Percentiles rank a stretch among this genome's conserved stretches.
phyloP scores from a whole-genome alignment of 2,888 invertebrate genomes.

The Ormyrus thymus region DNA sequence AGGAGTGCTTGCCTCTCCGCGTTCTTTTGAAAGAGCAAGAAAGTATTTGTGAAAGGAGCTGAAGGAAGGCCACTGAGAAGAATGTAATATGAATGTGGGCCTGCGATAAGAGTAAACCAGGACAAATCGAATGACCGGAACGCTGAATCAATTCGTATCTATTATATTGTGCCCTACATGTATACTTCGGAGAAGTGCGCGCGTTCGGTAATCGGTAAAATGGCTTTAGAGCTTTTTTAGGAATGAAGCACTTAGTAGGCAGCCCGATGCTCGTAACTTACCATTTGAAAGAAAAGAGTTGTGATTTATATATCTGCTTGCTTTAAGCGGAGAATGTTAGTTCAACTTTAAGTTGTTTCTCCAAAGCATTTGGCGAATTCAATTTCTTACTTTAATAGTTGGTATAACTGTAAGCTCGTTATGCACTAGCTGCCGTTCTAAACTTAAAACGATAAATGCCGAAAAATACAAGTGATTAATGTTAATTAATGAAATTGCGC shows the following conservation, averaged over 20 bases:
- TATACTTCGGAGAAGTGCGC: background rate
- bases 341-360: too few relatives aligned
- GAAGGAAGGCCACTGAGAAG: background rate
- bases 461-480: background rate
- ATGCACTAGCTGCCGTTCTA: too few relatives aligned
- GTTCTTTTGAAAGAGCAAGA: constrained; percentile 37
- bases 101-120: constrained; percentile 58
- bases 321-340: too few relatives aligned
- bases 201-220: constrained; percentile 62
- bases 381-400: too few relatives aligned
- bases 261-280: constrained; percentile 10
- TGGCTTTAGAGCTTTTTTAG: constrained; percentile 57
- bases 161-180: constrained; percentile 62
- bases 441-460: background rate
- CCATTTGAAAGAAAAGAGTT: too few relatives aligned
- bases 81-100: constrained; percentile 51
- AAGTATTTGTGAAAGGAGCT: constrained; percentile 25
- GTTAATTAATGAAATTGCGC: background rate
- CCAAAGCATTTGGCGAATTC: too few relatives aligned
- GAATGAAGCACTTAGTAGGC: constrained; percentile 1
- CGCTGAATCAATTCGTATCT: constrained; percentile 68
- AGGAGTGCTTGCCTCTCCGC: background rate
- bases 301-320: too few relatives aligned
- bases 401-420: too few relatives aligned
- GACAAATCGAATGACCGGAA: constrained; percentile 57